Evolutionary conservation across 2,888 invertebrate species (phyloP), one percentile per base, ranked within the genome.

Genomic region (Beris morrisii): DNA sequence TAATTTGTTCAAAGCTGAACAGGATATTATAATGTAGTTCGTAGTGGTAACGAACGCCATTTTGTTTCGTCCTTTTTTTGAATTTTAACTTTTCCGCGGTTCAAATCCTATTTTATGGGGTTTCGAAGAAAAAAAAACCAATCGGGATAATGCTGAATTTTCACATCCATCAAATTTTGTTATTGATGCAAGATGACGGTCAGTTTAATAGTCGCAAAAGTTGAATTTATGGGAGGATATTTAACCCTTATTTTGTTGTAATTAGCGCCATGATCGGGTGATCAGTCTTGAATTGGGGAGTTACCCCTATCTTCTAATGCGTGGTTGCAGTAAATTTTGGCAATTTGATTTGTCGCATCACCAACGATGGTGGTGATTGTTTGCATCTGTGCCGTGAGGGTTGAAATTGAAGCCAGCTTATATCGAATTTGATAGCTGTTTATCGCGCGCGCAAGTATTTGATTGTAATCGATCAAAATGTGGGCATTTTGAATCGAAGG

Each of bases 1-100:
- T 66, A 69, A 69, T 69, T 66, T 69, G 66, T 69, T 58, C 28
- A 46, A 64, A 43, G 61, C 43, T 61, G 50, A 61, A 50, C 38
- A 61, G 22, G 59, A 45, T 45, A 28, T 38, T 38, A 7, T 38
- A 7, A 38, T 38, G 38, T 38, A 38, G 22, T 22, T 22, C 22
- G 22, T 22, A 22, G 22, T 22, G 22, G 22, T 22, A 15, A 43
- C 13, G 31, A 45, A 22, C 52, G 61, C 52, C 61, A 61, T 61
- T 38, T 61, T 38, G 9, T 5, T 3, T 61, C 22, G 22, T 22
- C 22, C 3, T 61, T 30, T 30, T 31, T 31, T 15, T 15, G 32
- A 61, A 48, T 48, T 46, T 13, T 43, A 61, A 50, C 43, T 30
- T 22, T 52, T 32, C 22, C 38, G 52, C 15, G 11, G 5, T 38